Base-by-base conservation (phyloP, 2,113 vertebrate species). In the Ctenomys sociabilis region DNA sequence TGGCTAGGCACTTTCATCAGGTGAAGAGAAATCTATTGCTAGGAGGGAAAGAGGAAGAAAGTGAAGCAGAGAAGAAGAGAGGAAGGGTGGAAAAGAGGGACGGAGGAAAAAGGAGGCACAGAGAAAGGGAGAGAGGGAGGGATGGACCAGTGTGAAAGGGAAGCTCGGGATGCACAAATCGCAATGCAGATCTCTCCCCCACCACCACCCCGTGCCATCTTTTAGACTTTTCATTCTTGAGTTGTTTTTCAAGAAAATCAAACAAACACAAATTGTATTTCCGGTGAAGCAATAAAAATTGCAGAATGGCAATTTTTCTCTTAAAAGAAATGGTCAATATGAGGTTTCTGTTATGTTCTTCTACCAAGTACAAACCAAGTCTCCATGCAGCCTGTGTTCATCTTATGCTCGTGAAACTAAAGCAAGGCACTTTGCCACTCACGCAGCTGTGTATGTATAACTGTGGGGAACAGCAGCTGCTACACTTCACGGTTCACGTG, bases 191-290 rank as follows among this genome's bases (percentile, higher is more conserved):
- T 63, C 73, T 16, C 16, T 57, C 16, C 54, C 16, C 54, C 54
- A 11, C 54, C 54, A 4, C 54, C 54, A 1, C 40, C 68, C 8
- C 9, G 35, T 28, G 30, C 28, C 10, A 22, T 61, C 5, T 75
- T 45, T 64, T 43, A 72, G 12, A 32, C 63, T 30, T 93, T 5
- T 73, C 61, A 66, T 26, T 43, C 30, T 66, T 52, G 54, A 85
- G n/a, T 16, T 94, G n/a, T 68, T 93, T 96, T 85, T 77, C 57
- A 90, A 72, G 49, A 14, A 95, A 91, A 68, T 73, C 54, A 92
- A 86, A 75, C 32, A 95, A 95, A 90, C 72, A 57, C 7, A 66
- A 72, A 54, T 85, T 17, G 19, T 93, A 57, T 90, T 40, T 83
- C 59, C 22, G 49, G n/a, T 43, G 59, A 86, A 22, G 63, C 81